Conservation (phyloP, 2,888 invertebrate species). For the Cetonia aurata region DNA sequence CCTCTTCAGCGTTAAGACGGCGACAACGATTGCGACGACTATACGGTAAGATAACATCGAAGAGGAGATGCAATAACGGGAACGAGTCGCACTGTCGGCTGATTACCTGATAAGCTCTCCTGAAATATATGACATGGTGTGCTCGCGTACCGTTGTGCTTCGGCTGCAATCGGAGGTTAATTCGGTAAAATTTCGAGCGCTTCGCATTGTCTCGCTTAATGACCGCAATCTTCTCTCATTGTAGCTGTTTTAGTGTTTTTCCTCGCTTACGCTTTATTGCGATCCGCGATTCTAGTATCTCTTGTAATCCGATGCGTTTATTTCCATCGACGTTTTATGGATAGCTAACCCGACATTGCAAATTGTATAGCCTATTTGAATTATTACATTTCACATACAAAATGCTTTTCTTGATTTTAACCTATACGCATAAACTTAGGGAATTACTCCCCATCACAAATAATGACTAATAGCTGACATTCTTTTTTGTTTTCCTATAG, state of each 20-base stretch:
- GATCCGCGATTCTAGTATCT: constrained; percentile 3
- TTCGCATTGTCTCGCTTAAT: constrained; percentile 29
- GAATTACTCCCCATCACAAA: too few relatives aligned
- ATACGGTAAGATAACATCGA: constrained; percentile 22
- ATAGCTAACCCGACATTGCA: too few relatives aligned
- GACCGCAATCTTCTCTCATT: constrained; percentile 21
- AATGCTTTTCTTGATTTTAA: too few relatives aligned
- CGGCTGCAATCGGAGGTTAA: constrained; percentile 17
- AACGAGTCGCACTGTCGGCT: constrained; percentile 39
- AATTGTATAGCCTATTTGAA: too few relatives aligned
- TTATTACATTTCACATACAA: too few relatives aligned
- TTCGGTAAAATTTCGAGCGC: constrained; percentile 36
- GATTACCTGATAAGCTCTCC: constrained; percentile 37
- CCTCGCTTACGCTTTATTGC: not conserved
- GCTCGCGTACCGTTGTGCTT: constrained; percentile 29
- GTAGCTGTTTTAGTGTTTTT: constrained; percentile 7
- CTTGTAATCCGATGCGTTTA: too few relatives aligned
- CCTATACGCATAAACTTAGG: too few relatives aligned
- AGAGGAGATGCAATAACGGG: constrained; percentile 38
- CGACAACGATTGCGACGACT: constrained; percentile 15
- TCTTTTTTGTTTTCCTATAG: too few relatives aligned
- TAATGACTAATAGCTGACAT: too few relatives aligned
- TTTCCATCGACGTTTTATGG: too few relatives aligned
- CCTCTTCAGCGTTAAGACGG: constrained; percentile 16
- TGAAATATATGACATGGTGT: constrained; percentile 34